phyloP scores from a whole-genome alignment of 1,140 invertebrate species.

The Ladona fulva region DNA sequence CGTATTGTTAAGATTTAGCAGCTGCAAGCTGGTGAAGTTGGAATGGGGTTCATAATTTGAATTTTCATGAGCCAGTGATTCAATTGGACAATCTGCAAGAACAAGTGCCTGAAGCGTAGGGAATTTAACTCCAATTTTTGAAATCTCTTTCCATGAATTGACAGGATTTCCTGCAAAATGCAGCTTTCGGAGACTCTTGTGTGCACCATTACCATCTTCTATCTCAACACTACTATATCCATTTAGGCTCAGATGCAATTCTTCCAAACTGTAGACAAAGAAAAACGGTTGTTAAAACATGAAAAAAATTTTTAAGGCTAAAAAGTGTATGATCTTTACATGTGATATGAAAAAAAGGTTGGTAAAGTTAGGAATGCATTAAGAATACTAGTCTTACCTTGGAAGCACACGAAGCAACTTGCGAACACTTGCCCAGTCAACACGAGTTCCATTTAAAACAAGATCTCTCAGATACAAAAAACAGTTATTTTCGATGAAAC shows the following conservation, averaged over 20 bases:
- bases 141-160: slow-evolving; percentile 68
- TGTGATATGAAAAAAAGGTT: too few species aligned
- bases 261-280: slow-evolving; percentile 52
- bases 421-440: slow-evolving; percentile 74
- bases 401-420: slow-evolving; percentile 62
- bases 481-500: slow-evolving; percentile 19
- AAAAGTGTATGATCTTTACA: too few species aligned
- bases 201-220: slow-evolving; percentile 36
- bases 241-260: slow-evolving; percentile 82
- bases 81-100: slow-evolving; percentile 74
- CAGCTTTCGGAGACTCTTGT: slow-evolving; percentile 58
- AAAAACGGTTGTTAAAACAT: slow-evolving; percentile 12
- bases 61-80: slow-evolving; percentile 38
- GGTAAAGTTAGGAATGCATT: too few species aligned
- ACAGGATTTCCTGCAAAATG: slow-evolving; percentile 68
- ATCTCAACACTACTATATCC: slow-evolving; percentile 68
- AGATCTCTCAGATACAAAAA: slow-evolving; percentile 53
- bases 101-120: slow-evolving; percentile 74
- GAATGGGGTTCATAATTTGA: slow-evolving; percentile 36
- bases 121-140: slow-evolving; percentile 72
- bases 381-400: slow-evolving; percentile 36
- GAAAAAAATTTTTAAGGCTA: too few species aligned
- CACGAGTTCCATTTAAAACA: slow-evolving; percentile 76
- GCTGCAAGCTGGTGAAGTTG: slow-evolving; percentile 56
- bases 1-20: slow-evolving; percentile 78